Conservation (phyloP, 2,797 vertebrate species). For the Onychomys leucogaster region DNA sequence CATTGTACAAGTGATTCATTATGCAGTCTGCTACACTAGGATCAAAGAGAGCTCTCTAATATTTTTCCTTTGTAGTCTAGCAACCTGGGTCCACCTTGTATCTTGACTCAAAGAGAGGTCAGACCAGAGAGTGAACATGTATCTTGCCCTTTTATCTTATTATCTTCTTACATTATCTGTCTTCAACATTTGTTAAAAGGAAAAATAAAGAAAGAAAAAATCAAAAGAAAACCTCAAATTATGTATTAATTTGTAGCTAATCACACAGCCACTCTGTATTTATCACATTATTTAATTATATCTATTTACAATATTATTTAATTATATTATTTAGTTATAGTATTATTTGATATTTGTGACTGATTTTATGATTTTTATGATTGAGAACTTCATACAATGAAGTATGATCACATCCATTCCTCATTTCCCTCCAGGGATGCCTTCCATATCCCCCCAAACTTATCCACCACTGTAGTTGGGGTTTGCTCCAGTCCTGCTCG, state of each 20-base stretch:
- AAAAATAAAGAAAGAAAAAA: neutral
- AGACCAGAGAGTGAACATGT: neutral
- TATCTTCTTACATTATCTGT: slow-evolving; percentile 18
- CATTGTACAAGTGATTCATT: neutral
- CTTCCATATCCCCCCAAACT: neutral
- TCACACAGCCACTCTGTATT: neutral
- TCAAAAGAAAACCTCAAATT: neutral
- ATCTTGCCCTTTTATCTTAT: neutral
- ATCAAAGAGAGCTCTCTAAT: neutral
- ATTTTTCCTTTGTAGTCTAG: neutral
- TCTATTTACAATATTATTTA: neutral
- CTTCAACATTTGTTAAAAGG: neutral
- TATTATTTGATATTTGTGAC: neutral
- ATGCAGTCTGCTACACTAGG: neutral
- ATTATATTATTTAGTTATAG: neutral
- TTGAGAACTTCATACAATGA: neutral
- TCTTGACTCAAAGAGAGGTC: neutral
- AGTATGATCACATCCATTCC: neutral
- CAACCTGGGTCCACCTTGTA: neutral
- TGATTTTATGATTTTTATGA: neutral
- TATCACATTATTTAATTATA: slow-evolving; percentile 6
- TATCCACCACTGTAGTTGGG: neutral
- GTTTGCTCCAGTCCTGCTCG: too few species aligned
- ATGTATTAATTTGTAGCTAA: neutral
- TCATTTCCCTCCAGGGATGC: neutral